Evolutionary conservation across 1,140 invertebrate genomes (phyloP).

Genomic region (Hestina assimilis): DNA sequence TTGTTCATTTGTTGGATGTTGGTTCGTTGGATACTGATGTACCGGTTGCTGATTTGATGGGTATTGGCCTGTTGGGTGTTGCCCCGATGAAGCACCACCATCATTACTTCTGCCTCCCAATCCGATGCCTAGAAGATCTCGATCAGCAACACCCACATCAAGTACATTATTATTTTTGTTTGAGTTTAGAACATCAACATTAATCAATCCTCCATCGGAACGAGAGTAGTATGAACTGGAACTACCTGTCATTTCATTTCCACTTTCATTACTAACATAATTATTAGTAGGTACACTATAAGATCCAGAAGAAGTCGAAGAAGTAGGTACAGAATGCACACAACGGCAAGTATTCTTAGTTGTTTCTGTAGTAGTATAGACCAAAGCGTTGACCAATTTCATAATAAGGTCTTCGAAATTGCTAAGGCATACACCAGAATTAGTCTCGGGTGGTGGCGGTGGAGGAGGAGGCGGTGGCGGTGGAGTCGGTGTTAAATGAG

Average conservation of each 20-base stretch:
- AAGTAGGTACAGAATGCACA: neutral
- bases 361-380: slow-evolving; percentile 39
- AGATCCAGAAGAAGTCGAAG: too few relatives aligned
- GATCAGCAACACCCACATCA: slow-evolving; percentile 19
- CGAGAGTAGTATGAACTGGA: neutral
- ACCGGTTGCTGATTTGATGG: too few relatives aligned
- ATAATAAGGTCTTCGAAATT: slow-evolving; percentile 48
- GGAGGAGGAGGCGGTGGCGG: neutral
- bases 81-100: neutral
- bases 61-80: neutral
- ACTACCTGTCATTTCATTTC: neutral
- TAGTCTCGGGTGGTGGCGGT: neutral
- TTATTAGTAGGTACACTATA: too few relatives aligned
- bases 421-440: neutral
- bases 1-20: too few relatives aligned
- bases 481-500: neutral
- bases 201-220: slow-evolving; percentile 22
- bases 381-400: slow-evolving; percentile 56
- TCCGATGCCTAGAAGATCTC: slow-evolving; percentile 23
- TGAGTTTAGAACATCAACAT: slow-evolving; percentile 24
- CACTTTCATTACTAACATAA: neutral
- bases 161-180: slow-evolving; percentile 26
- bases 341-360: slow-evolving; percentile 13
- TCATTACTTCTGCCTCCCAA: slow-evolving; percentile 11
- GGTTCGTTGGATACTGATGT: too few relatives aligned